Evolutionary conservation across 2,888 invertebrate genomes (phyloP).

Genomic region (Reticulitermes lucifugus): DNA sequence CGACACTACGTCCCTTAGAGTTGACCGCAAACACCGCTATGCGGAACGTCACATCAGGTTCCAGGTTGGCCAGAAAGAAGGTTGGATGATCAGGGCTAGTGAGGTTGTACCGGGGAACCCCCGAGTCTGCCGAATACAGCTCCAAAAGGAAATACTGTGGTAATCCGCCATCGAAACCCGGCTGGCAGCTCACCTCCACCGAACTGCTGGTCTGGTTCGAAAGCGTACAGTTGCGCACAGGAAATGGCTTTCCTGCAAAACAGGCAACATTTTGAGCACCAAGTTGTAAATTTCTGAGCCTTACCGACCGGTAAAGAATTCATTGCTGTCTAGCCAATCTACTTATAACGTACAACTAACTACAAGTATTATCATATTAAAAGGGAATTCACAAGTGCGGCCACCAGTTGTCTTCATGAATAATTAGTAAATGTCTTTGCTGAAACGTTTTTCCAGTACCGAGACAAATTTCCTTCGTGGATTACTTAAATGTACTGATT

Average conservation of each 20-base stretch:
- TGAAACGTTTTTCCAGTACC: no score
- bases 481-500: no score
- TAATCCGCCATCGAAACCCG: constrained; percentile 90
- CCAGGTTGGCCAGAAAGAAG: constrained; percentile 82
- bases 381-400: no score
- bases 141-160: constrained; percentile 88
- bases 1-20: constrained; percentile 82
- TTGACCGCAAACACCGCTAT: constrained; percentile 83
- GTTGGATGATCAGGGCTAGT: constrained; percentile 75
- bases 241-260: constrained; percentile 81
- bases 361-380: no score
- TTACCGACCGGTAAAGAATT: no score
- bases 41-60: constrained; percentile 82
- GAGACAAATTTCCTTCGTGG: no score
- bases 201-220: constrained; percentile 88
- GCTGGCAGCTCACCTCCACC: constrained; percentile 83
- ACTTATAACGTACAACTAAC: no score
- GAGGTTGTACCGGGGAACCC: constrained; percentile 70
- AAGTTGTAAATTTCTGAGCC: background rate
- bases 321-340: no score
- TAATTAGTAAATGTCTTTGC: no score
- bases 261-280: background rate
- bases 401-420: no score
- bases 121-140: constrained; percentile 67
- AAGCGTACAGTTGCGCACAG: constrained; percentile 86